Conservation (phyloP, 2,888 invertebrate genomes). For the Leptarthrus brevirostris region DNA sequence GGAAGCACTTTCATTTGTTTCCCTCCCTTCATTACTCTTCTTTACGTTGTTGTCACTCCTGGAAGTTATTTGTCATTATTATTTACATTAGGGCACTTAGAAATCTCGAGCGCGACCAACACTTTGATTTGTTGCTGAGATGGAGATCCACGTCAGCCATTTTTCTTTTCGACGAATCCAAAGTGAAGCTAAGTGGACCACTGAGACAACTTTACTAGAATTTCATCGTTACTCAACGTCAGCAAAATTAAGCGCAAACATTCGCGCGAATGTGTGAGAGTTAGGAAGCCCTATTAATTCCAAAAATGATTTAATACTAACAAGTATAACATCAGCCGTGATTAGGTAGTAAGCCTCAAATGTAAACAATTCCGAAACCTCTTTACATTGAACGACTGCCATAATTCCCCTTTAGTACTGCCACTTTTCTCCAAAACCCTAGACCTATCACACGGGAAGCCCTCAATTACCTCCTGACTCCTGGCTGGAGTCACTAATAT, state of each 20-base stretch:
- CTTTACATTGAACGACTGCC: no score
- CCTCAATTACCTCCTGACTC: neutral
- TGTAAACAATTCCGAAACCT: constrained; percentile 4
- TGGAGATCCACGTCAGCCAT: neutral
- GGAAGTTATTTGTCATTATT: constrained; percentile 29
- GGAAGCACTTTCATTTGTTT: constrained; percentile 33
- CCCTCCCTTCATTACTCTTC: constrained; percentile 31
- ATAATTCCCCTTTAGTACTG: neutral
- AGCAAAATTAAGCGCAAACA: constrained; percentile 1
- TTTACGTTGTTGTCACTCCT: constrained; percentile 15
- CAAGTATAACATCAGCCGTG: constrained; percentile 1
- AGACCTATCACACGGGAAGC: neutral
- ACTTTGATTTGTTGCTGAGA: constrained; percentile 8
- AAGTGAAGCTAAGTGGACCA: neutral
- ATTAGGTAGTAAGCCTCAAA: constrained; percentile 1
- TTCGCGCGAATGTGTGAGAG: neutral
- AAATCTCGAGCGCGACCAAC: neutral
- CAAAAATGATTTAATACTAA: neutral
- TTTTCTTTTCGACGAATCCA: neutral
- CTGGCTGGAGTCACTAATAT: neutral
- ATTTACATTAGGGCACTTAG: constrained; percentile 35
- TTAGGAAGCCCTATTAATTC: constrained; percentile 7
- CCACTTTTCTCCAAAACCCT: neutral
- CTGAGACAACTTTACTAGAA: neutral
- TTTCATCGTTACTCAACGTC: constrained; percentile 9